Conservation (phyloP, 2,113 vertebrate genomes). For the Bambusicola thoracicus region DNA sequence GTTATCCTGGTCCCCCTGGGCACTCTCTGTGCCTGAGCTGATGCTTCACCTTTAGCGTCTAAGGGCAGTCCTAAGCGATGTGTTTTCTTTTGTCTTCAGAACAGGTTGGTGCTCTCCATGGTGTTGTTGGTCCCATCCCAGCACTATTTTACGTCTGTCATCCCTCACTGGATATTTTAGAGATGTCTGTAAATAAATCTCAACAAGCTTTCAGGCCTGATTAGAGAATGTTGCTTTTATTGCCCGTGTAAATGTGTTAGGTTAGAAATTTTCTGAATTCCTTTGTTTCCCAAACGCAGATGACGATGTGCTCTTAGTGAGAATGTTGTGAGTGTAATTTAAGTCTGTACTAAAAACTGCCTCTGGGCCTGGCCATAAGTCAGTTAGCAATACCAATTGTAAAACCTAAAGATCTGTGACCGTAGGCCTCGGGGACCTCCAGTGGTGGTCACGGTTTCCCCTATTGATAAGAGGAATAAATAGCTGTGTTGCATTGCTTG, state of each 20-base stretch:
- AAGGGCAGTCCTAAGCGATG: neutral
- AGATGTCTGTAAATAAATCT: neutral
- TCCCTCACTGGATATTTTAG: neutral
- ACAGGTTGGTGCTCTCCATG: neutral
- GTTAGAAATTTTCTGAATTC: neutral
- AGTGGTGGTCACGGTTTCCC: neutral
- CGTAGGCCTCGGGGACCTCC: neutral
- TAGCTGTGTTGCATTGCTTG: neutral
- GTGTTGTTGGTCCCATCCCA: neutral
- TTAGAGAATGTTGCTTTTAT: neutral
- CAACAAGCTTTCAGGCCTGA: neutral
- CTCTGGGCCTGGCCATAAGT: neutral
- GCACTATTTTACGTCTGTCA: neutral
- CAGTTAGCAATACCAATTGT: neutral
- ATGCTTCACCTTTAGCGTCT: neutral
- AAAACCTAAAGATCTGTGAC: neutral
- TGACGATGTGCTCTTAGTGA: neutral
- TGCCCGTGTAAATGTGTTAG: neutral
- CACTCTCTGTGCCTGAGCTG: neutral
- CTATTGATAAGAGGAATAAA: neutral
- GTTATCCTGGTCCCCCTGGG: neutral
- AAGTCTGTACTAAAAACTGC: neutral
- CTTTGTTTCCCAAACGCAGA: neutral
- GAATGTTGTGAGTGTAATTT: neutral
- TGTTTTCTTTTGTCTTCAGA: neutral